Evolutionary conservation across 2,797 vertebrate genomes (phyloP).

Genomic region (Podargus strigoides): DNA sequence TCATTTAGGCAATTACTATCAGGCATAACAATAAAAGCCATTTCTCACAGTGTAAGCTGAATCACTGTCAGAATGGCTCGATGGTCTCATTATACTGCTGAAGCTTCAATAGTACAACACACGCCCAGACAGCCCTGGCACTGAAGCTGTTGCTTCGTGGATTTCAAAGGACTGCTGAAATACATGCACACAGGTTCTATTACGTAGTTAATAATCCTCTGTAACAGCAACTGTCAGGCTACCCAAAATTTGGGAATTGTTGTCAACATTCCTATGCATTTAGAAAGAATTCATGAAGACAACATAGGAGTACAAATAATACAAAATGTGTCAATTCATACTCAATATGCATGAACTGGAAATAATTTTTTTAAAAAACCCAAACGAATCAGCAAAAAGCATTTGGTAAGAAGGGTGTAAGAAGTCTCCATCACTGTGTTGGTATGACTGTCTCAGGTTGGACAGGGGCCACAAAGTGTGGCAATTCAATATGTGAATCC

Average conservation of each 20-base stretch:
- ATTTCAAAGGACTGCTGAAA: background rate
- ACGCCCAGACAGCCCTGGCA: background rate
- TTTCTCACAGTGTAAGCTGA: background rate
- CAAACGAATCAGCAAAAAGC: background rate
- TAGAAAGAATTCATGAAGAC: background rate
- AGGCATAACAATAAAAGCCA: background rate
- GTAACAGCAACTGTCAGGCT: background rate
- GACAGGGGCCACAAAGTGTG: background rate
- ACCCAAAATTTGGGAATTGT: background rate
- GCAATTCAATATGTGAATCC: too few relatives aligned
- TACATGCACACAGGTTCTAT: background rate
- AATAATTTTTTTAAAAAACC: background rate
- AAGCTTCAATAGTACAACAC: background rate
- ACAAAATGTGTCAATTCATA: background rate
- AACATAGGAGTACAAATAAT: background rate
- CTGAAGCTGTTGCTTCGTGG: background rate
- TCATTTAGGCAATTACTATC: background rate
- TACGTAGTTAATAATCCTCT: background rate
- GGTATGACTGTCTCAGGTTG: background rate
- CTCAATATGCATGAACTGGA: background rate
- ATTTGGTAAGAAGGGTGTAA: background rate
- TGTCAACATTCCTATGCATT: background rate
- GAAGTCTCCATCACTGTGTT: background rate
- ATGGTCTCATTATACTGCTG: background rate
- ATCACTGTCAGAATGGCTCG: background rate